These are phyloP conservation scores for Rhabdornis inornatus DNA, from an alignment of 2,113 vertebrate genomes.

Conservation along the genomic window DNA sequence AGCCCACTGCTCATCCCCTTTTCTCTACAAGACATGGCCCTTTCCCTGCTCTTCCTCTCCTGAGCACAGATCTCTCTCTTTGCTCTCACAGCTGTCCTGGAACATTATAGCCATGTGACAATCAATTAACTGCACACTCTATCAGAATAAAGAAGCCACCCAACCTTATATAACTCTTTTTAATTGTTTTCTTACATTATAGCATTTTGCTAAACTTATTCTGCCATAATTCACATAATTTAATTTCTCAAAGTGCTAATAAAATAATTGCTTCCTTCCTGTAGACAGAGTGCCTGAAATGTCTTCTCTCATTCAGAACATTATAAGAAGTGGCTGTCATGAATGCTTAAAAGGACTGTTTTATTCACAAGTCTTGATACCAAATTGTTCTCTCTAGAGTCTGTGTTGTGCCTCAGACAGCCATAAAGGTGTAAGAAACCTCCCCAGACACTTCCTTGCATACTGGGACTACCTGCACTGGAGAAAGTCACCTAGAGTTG, in stretches of 20 bases:
- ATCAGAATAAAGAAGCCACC: slow-evolving; percentile 73
- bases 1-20: not conserved
- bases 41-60: not conserved
- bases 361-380: not conserved
- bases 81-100: slow-evolving; percentile 24
- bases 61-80: not conserved
- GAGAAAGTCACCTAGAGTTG: not conserved
- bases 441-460: not conserved
- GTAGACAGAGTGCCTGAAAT: slow-evolving; percentile 68
- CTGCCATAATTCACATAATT: slow-evolving; percentile 75
- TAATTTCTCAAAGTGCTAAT: slow-evolving; percentile 83
- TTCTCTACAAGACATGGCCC: not conserved
- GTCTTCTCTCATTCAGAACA: slow-evolving; percentile 43
- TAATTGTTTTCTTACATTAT: slow-evolving; percentile 82
- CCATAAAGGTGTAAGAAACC: not conserved
- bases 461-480: not conserved
- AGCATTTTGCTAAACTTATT: slow-evolving; percentile 74
- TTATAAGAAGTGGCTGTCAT: slow-evolving; percentile 65
- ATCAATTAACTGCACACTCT: slow-evolving; percentile 78
- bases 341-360: slow-evolving; percentile 65
- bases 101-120: slow-evolving; percentile 64
- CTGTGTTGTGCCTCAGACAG: not conserved
- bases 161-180: slow-evolving; percentile 79
- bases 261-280: slow-evolving; percentile 84
- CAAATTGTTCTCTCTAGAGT: slow-evolving; percentile 42